These are phyloP conservation scores for Teleopsis dalmanni DNA, from an alignment of 1,140 invertebrate species.

Conservation along the genomic window DNA sequence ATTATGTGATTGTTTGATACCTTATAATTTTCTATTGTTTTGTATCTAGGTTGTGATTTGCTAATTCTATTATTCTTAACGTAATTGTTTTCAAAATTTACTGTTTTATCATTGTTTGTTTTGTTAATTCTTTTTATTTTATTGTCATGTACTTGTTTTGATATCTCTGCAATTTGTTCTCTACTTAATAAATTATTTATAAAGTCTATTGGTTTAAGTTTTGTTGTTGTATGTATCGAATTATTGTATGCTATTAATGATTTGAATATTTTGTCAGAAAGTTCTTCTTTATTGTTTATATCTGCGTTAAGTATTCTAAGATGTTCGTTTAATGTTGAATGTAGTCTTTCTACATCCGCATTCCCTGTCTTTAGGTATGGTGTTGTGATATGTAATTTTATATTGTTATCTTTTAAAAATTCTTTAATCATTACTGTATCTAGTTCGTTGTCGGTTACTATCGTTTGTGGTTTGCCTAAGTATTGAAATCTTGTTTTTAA, in stretches of 20 bases:
- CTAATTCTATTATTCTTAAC: no score
- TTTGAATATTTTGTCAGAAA: background rate
- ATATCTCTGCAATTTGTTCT: no score
- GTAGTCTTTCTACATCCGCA: background rate
- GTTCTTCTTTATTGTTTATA: slow-evolving; percentile 1
- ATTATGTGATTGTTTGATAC: no score
- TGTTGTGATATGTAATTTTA: background rate
- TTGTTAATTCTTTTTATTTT: no score
- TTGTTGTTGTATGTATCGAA: background rate
- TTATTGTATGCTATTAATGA: background rate
- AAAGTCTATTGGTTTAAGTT: background rate
- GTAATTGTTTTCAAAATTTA: no score
- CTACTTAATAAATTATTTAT: background rate
- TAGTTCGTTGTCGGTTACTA: slow-evolving; percentile 8
- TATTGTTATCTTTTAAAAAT: background rate
- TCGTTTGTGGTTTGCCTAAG: slow-evolving; percentile 6
- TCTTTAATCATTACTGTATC: no score
- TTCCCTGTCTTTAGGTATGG: background rate
- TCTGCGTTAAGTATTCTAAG: slow-evolving; percentile 4
- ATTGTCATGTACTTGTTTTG: no score
- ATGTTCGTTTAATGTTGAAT: slow-evolving; percentile 2
- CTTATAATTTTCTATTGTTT: no score
- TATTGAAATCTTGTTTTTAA: slow-evolving; percentile 9
- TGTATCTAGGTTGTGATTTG: no score
- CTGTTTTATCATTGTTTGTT: no score